Conservation (phyloP, 1,140 invertebrate genomes). For the Heterodera schachtii region DNA sequence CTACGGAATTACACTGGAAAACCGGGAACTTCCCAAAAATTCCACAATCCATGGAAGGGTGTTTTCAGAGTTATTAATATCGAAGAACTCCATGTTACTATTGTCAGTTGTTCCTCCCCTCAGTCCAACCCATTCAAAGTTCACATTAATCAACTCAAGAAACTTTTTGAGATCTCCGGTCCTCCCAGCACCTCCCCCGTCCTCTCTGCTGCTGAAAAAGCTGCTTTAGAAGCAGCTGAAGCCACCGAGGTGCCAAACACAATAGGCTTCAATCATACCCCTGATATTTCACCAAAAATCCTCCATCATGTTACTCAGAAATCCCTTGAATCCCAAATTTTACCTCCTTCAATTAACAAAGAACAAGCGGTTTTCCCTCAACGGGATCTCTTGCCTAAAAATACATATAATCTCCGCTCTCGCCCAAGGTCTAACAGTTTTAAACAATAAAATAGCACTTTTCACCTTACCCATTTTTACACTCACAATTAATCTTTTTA, state of each 20-base stretch:
- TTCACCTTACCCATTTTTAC: too few relatives aligned
- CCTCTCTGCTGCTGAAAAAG: not conserved
- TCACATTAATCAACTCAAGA: conserved; percentile 21
- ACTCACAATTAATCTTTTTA: too few relatives aligned
- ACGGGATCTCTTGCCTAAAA: not conserved
- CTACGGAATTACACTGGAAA: too few relatives aligned
- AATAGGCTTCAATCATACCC: not conserved
- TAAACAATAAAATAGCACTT: too few relatives aligned
- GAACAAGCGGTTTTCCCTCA: not conserved
- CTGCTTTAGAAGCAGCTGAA: not conserved
- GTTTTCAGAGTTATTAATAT: too few relatives aligned
- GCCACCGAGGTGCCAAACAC: not conserved
- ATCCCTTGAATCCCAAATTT: too few relatives aligned
- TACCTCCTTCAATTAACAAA: not conserved
- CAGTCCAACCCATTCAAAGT: conserved; percentile 10
- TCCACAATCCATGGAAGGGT: too few relatives aligned
- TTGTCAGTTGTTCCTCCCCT: conserved; percentile 3
- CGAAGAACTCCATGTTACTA: conserved; percentile 10
- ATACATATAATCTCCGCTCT: not conserved
- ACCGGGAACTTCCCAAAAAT: too few relatives aligned
- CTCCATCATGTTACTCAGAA: not conserved
- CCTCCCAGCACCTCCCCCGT: not conserved
- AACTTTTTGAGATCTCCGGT: not conserved
- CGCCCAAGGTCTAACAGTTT: not conserved
- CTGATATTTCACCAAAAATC: not conserved